phyloP scores from a whole-genome alignment of 2,113 vertebrate genomes.

The Catharus minimus region DNA sequence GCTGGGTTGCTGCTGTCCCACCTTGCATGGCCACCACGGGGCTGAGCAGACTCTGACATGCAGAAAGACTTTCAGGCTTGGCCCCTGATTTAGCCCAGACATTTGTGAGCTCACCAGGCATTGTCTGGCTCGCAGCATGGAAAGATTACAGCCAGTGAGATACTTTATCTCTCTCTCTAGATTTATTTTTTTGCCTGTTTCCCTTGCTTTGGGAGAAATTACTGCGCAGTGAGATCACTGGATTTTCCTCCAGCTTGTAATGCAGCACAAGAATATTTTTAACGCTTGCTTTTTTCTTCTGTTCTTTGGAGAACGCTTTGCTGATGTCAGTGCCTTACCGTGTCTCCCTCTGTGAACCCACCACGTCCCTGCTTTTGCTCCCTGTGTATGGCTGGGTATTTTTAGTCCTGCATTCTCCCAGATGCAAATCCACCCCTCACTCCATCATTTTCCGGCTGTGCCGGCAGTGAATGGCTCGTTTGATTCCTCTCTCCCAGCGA shows the following conservation, averaged over 20 bases:
- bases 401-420: background rate
- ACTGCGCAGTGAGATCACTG: constrained; percentile 59
- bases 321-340: background rate
- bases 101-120: constrained; percentile 49
- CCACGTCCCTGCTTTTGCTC: background rate
- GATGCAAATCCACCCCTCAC: background rate
- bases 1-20: background rate
- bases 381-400: background rate
- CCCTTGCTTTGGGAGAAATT: constrained; percentile 67
- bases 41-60: background rate
- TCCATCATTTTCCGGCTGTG: background rate
- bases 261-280: constrained; percentile 37
- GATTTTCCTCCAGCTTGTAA: constrained; percentile 63
- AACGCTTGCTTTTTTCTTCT: background rate
- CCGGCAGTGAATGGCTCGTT: background rate
- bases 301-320: background rate
- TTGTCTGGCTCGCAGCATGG: constrained; percentile 46
- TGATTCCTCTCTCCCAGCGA: background rate
- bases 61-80: background rate
- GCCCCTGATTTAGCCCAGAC: constrained; percentile 33
- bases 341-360: background rate
- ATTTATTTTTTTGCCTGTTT: constrained; percentile 56
- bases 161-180: constrained; percentile 68
- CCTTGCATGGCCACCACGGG: fast-evolving
- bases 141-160: constrained; percentile 56